Evolutionary conservation across 2,888 invertebrate genomes (phyloP), one percentile per base, ranked within the genome.

Genomic region (Melanostoma scalare): DNA sequence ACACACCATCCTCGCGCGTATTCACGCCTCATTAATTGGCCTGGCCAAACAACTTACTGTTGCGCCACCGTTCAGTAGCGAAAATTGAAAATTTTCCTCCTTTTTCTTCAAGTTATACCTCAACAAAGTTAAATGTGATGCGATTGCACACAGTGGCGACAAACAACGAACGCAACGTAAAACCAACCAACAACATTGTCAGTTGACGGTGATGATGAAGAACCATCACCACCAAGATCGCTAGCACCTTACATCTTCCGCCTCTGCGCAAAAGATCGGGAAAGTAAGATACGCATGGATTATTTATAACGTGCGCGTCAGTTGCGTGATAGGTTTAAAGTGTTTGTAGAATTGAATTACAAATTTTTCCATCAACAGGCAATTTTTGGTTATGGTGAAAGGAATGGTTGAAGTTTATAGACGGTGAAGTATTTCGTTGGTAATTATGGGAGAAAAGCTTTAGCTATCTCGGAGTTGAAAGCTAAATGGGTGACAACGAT

Each of bases 1-100:
- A 20, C 3, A 40, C 3, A 9, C 3, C 31, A 42, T 48, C 53
- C 53, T 4, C 30, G 20, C 36, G n/a, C 44, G 44, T 53, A 77
- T 82, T 82, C 78, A 82, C 82, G 82, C 82, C 78, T 82, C 73
- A 78, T 82, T 82, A 82, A 82, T 82, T 82, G 82, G 63, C 68
- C 68, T 78, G 68, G 78, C 56, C 73, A 71, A 75, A 80, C 82
- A 82, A 69, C 77, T 78, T 73, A 77, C 82, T 72, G 79, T 52
- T 40, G 53, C 67, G 81, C 71, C 71, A 55, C 71, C 36, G 69
- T 73, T 61, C 73, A 42, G 82, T 77, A 82, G 82, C 77, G 72
- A 78, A 82, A 82, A 82, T 78, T 73, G 46, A 77, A 20, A 20
- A 78, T 82, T 82, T 78, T 74, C 73, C 82, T 73, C 82, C 72